Conservation (phyloP, 2,888 invertebrate species). For the Cataglyphis cursor region DNA sequence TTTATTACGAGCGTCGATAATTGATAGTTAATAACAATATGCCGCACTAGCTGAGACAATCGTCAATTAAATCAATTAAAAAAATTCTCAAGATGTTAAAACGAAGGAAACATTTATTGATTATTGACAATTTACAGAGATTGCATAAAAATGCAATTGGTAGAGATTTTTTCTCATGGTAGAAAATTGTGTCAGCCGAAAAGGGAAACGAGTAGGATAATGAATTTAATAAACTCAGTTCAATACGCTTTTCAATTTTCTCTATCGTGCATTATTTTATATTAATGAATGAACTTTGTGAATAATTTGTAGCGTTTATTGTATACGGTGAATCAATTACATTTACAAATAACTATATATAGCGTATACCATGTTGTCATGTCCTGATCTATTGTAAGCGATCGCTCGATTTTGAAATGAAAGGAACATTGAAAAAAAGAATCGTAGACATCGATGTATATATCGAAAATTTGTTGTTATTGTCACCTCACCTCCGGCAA, state of each 20-base stretch:
- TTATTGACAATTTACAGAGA: not conserved
- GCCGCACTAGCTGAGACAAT: slow-evolving; percentile 74
- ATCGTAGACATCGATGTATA: slow-evolving; percentile 64
- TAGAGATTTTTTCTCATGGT: not conserved
- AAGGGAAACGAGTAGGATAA: not conserved
- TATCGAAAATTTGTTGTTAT: slow-evolving; percentile 76
- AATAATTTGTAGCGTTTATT: slow-evolving; percentile 31
- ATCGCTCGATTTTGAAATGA: slow-evolving; percentile 72
- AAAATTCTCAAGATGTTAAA: slow-evolving; percentile 4
- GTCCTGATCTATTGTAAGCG: slow-evolving; percentile 75
- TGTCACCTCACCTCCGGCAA: slow-evolving; percentile 80
- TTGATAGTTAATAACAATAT: not conserved
- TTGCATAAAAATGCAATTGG: not conserved
- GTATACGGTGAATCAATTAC: slow-evolving; percentile 38
- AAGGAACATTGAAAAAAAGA: slow-evolving; percentile 73
- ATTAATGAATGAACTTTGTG: slow-evolving; percentile 37
- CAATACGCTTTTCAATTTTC: not conserved
- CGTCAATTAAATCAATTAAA: slow-evolving; percentile 41
- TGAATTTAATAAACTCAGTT: not conserved
- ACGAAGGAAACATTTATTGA: not conserved
- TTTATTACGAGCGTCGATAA: not conserved
- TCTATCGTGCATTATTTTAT: slow-evolving; percentile 41
- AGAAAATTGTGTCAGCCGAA: slow-evolving; percentile 8
- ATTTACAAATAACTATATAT: slow-evolving; percentile 39
- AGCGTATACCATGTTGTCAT: slow-evolving; percentile 62